A percentile compares a stretch with the other conserved stretches of the same genome.
Conservation (phyloP, 2,113 vertebrate species). For the Diadophis punctatus region DNA sequence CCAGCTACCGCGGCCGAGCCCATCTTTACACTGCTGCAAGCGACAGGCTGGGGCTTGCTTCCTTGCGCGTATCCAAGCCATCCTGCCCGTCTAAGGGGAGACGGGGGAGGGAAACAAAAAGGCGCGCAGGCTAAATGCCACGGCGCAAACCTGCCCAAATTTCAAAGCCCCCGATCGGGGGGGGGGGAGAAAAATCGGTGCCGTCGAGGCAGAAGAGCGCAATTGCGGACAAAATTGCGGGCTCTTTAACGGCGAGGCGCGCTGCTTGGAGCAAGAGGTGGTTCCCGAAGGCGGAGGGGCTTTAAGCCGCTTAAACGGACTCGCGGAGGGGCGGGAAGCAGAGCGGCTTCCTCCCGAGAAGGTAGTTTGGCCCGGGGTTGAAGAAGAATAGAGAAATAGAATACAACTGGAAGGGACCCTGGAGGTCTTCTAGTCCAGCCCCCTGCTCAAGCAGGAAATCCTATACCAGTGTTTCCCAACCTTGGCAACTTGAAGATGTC, state of each 20-base stretch:
- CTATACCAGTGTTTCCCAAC: too few relatives aligned
- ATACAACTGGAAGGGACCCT: too few relatives aligned
- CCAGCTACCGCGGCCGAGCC: too few relatives aligned
- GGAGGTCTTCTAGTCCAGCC: too few relatives aligned
- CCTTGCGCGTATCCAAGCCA: neutral
- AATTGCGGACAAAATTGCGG: neutral
- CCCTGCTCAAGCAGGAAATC: too few relatives aligned
- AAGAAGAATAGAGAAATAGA: too few relatives aligned
- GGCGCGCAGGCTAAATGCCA: neutral
- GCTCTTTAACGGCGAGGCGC: neutral
- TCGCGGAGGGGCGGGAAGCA: neutral
- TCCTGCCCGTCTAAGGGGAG: neutral
- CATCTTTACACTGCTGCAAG: neutral
- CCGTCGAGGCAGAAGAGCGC: neutral
- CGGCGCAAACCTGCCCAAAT: too few relatives aligned
- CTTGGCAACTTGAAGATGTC: too few relatives aligned
- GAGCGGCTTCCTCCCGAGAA: neutral
- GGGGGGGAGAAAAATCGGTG: too few relatives aligned
- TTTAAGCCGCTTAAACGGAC: neutral
- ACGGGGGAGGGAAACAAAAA: neutral
- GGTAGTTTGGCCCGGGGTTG: neutral
- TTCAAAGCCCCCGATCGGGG: neutral
- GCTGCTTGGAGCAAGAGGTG: neutral
- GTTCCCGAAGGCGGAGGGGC: neutral
- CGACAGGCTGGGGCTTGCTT: neutral